Conservation (phyloP, 1,140 invertebrate species). For the Steinernema khuongi region DNA sequence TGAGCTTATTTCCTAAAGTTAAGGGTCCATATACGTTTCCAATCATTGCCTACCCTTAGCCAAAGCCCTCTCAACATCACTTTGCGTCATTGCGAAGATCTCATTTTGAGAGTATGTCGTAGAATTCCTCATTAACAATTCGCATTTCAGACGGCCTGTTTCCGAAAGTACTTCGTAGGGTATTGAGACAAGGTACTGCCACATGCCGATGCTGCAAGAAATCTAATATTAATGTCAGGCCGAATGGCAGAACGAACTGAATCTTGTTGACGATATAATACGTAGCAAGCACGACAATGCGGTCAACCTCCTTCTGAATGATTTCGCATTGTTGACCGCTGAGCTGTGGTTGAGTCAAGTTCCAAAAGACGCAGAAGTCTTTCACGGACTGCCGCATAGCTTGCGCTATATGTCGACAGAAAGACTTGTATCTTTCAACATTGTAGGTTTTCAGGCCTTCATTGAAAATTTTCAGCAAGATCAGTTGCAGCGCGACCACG, state of each 20-base stretch:
- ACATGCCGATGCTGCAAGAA: not conserved
- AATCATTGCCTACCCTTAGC: not conserved
- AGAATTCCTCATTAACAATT: not conserved
- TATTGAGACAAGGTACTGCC: not conserved
- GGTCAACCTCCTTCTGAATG: not conserved
- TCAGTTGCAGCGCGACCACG: not conserved
- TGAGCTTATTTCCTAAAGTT: not conserved
- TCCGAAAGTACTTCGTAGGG: not conserved
- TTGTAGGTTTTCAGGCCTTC: constrained; percentile 1
- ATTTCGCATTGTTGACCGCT: not conserved
- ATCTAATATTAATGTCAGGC: not conserved
- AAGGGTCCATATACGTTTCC: not conserved
- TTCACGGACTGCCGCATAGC: not conserved
- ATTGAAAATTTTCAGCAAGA: not conserved
- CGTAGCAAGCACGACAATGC: not conserved
- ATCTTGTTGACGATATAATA: not conserved
- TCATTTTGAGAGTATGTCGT: not conserved
- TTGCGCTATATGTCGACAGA: not conserved
- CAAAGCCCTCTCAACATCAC: not conserved
- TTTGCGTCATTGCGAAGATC: not conserved
- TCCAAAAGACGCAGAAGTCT: not conserved
- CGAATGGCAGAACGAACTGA: not conserved
- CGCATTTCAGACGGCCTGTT: not conserved
- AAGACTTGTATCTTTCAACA: not conserved
- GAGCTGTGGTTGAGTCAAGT: not conserved